Conservation (phyloP, 2,888 invertebrate genomes). For the Tetranychus piercei region DNA sequence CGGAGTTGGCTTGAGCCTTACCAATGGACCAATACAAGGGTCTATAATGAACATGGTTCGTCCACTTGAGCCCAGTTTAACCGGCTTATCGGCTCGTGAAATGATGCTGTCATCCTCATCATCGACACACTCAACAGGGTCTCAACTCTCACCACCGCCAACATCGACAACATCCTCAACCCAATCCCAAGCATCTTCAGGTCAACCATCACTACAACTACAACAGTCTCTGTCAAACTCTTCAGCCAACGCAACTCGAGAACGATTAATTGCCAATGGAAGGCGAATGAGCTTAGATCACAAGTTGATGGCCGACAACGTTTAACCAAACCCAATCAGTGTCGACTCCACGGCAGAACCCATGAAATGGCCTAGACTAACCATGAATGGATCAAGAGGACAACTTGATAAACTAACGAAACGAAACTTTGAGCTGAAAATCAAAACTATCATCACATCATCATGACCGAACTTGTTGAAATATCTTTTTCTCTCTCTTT, state of each 20-base stretch:
- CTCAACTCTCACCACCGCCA: background rate
- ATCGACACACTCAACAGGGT: too few species aligned
- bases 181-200: background rate
- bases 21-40: too few species aligned
- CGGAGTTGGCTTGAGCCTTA: too few species aligned
- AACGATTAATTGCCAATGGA: constrained; percentile 21
- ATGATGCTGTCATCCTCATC: background rate
- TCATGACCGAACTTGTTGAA: background rate
- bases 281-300: constrained; percentile 26
- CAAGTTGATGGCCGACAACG: constrained; percentile 20
- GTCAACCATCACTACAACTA: too few species aligned
- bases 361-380: too few species aligned
- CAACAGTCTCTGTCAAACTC: background rate
- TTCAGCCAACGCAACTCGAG: background rate
- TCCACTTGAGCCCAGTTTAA: too few species aligned
- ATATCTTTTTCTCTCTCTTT: background rate
- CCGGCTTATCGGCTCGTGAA: background rate
- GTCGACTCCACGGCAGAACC: too few species aligned
- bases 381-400: too few species aligned
- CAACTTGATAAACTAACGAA: too few species aligned
- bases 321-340: constrained; percentile 13
- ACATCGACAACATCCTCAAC: background rate
- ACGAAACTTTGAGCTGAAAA: background rate
- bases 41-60: too few species aligned
- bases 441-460: background rate